Base-by-base conservation (phyloP, 2,888 invertebrate species). In the Blomia tropicalis region DNA sequence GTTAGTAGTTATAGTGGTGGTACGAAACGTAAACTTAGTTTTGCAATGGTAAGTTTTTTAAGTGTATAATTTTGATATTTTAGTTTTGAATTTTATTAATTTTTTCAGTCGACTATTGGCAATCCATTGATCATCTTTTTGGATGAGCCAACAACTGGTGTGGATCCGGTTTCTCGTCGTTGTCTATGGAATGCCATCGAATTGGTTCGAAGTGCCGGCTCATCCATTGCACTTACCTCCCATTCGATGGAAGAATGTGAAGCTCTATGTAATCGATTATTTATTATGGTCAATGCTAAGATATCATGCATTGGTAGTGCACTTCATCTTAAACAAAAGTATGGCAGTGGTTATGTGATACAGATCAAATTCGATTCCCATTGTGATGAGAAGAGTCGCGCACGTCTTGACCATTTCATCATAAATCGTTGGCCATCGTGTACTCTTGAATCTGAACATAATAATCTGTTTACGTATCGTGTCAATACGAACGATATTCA, bases 151-250 rank as follows among this genome's bases (percentile, higher is more conserved):
- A 78, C 78, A 2, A 79, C 75, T 76, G 85, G 85, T 41, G 84
- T 86, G 77, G 87, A 88, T 71, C 83, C 86, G 1, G 83, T 83
- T 1, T 84, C 87, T 2, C 81, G 86, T 69, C 78, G 88, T 62
- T 81, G 83, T 65, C 78, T 90, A 11, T 89, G 89, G 89, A 78
- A 83, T 69, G 82, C 83, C 14, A 78, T 87, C 30, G 78, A 80
- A 66, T 78, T 79, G 63, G 77, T 65, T n/a, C 36, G 84, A 54
- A 81, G 82, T 63, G 76, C 79, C 1, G 87, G 87, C 0, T 80
- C 81, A 71, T 83, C 85, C 63, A 80, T 89, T 60, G 78, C 89
- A 64, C 77, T 89, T 63, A 89, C 89, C 22, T 87, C 87, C 1
- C 44, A 63, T 56, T 66, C 66, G 43, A 78, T 78, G 78, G 78